Conservation (phyloP, 1,140 invertebrate species). For the Aphis craccivora region DNA sequence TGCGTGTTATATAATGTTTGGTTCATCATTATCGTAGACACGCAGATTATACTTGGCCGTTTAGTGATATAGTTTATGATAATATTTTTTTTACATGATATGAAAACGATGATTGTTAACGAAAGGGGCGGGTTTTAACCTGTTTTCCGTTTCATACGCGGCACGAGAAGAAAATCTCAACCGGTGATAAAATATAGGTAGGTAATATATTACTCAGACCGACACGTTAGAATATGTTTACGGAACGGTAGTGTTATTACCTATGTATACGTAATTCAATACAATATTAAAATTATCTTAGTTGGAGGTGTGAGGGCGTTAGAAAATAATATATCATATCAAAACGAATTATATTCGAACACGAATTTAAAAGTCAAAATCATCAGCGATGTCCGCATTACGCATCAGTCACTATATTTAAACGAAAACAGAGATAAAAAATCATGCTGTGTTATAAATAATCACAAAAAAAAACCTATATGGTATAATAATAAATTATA, state of each 20-base stretch:
- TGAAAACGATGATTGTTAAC: not conserved
- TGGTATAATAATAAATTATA: no score
- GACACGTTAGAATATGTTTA: not conserved
- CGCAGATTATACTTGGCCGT: not conserved
- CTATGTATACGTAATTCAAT: not conserved
- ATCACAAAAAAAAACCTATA: not conserved
- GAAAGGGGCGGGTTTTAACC: not conserved
- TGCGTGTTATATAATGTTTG: not conserved
- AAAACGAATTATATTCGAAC: not conserved
- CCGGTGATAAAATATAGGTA: not conserved
- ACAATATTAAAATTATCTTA: not conserved
- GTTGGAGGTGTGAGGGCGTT: not conserved
- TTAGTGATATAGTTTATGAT: not conserved
- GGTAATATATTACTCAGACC: not conserved
- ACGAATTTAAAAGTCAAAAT: not conserved
- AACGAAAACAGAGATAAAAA: not conserved
- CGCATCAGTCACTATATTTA: not conserved
- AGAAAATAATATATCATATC: not conserved
- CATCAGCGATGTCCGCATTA: not conserved
- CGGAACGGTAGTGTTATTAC: not conserved
- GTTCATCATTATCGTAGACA: not conserved
- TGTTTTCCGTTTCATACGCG: not conserved
- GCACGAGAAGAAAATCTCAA: not conserved
- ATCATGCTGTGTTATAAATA: not conserved
- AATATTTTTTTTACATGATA: not conserved